Base-by-base conservation (phyloP, 23 tunicate genomes). In the Styela plicata region DNA sequence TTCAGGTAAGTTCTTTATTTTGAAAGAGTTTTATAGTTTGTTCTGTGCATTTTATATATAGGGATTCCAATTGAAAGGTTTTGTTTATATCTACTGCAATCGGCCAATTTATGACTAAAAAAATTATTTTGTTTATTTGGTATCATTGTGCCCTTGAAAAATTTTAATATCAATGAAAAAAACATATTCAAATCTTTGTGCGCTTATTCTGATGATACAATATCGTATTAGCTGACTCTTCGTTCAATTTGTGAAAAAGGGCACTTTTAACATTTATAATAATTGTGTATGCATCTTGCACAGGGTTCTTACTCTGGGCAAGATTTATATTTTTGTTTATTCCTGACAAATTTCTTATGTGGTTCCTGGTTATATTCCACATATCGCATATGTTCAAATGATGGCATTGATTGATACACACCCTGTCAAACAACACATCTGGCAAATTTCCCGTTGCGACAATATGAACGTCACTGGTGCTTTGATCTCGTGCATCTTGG, bases 331-430 rank as follows among this genome's bases (percentile, higher is more conserved):
- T 82, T 82, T 82, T 28, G 70, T 35, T 70, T 82, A 63, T 82
- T 71, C 64, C 34, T 52, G 84, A 63, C 69, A 82, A 74, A 24
- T 26, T 61, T 85, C 84, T 88, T 74, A 91, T 71, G 78, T 82
- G 74, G 83, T 84, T 78, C 84, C 87, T 89, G 94, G 94, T 84
- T 89, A 69, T 86, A 86, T 91, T 91, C 97, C 97, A 91, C 97
- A 91, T 91, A 91, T 90, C 69, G 83, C 94, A 83, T 79, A 85
- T 89, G 84, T 87, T 78, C 94, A 84, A 88, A 70, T 84, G 84
- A 82, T 85, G 85, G 88, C 63, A 87, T 88, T 88, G 86, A 76
- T 33, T 76, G 81, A 76, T 33, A 44, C 81, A 44, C 66, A 44
- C 81, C 81, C 37, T 76, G 81, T 76, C 94, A 79, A 74, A 84